Evolutionary conservation across 2,797 vertebrate species (phyloP).

Genomic region (Sebastes ruberrimus): DNA sequence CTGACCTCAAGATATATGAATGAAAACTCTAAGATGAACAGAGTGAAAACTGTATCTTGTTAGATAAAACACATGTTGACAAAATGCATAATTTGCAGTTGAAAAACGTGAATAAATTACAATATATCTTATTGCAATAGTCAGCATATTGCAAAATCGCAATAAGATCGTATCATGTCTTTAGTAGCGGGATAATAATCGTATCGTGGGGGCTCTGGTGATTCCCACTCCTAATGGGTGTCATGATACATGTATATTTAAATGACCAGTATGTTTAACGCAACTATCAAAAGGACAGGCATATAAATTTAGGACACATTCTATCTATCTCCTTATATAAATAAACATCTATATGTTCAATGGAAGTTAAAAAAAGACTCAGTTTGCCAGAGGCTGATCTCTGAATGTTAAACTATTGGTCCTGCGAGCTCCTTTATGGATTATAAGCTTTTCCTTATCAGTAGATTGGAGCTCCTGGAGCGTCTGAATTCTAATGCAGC

Average conservation of each 20-base stretch:
- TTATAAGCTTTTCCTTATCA: conserved; percentile 81
- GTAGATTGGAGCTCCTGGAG: conserved; percentile 76
- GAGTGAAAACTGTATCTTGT: too few species aligned
- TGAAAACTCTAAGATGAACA: too few species aligned
- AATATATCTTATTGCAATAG: too few species aligned
- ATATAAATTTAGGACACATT: neutral
- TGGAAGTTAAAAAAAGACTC: conserved; percentile 29
- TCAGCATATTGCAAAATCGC: too few species aligned
- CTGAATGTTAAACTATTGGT: conserved; percentile 67
- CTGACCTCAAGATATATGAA: too few species aligned
- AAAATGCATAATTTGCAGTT: too few species aligned
- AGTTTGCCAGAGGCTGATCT: conserved; percentile 63
- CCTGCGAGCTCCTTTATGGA: conserved; percentile 75
- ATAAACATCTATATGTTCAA: conserved; percentile 36
- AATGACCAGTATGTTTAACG: conserved; percentile 1
- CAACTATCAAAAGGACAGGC: neutral
- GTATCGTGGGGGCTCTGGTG: too few species aligned
- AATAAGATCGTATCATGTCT: too few species aligned
- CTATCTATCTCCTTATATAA: conserved; percentile 9
- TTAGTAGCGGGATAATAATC: too few species aligned
- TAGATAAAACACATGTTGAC: too few species aligned
- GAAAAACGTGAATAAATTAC: too few species aligned
- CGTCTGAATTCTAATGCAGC: conserved; percentile 71
- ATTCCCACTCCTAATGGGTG: neutral
- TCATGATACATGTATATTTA: neutral